phyloP scores from a whole-genome alignment of 2,888 invertebrate genomes.

The Eucriotettix oculatus region DNA sequence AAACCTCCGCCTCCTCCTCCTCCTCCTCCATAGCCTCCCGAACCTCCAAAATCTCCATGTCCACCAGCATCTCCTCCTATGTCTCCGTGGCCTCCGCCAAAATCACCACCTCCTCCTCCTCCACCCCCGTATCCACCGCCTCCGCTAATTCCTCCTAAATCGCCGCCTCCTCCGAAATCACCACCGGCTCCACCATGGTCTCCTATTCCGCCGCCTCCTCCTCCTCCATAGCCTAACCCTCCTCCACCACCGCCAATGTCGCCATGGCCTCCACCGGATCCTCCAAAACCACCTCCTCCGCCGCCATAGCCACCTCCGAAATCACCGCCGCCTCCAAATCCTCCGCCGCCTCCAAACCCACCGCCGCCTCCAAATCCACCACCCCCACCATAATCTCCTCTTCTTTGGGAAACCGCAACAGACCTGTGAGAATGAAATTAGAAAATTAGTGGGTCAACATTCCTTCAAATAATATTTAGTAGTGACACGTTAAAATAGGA shows the following conservation, averaged over 20 bases:
- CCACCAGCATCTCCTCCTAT: neutral
- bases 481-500: too few species aligned
- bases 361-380: neutral
- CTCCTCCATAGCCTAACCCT: neutral
- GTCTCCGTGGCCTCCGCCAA: neutral
- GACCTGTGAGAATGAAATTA: neutral
- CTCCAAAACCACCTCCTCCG: neutral
- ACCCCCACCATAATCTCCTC: neutral
- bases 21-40: neutral
- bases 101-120: neutral
- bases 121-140: neutral
- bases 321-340: neutral
- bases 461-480: too few species aligned
- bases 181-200: neutral
- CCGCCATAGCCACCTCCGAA: neutral
- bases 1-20: neutral
- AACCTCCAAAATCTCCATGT: neutral
- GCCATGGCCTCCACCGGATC: neutral
- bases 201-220: neutral
- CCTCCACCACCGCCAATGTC: neutral
- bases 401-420: neutral
- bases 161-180: neutral
- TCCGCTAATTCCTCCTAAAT: neutral
- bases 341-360: neutral
- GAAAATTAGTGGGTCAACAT: too few species aligned